Evolutionary conservation across 2,113 vertebrate genomes (phyloP), one percentile per base, ranked within the genome.

Genomic region (Carassius gibelio): DNA sequence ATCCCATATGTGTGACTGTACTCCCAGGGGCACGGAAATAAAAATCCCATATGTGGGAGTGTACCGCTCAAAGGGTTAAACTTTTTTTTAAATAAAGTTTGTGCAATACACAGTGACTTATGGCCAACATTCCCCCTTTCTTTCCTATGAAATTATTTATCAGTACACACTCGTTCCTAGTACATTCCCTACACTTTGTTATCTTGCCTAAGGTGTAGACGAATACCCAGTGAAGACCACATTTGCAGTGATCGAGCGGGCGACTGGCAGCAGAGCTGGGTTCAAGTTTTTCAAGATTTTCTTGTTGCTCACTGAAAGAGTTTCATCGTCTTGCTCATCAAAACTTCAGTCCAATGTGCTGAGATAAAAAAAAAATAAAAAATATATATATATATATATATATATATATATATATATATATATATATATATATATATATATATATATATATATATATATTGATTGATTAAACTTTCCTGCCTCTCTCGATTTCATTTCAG

Each of bases 261-360:
- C 42, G 2, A 36, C 21, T 59, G 4, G 64, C 64, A 74, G n/a
- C 26, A 30, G 15, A 23, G 57, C 36, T 23, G 19, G 5, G 1
- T 23, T 15, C 9, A 5, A 52, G 15, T 82, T 55, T 69, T 69
- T 69, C 17, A 36, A 52, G 45, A 34, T 55, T 82, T 82, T n/a
- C 14, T 66, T 75, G 21, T 2, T 9, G 0, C 61, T 71, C 17
- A 52, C 38, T n/a, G 11, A 21, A 82, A 82, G 14, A 48, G 8
- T 72, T 82, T 72, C 19, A 82, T 82, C 80, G 36, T 69, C 68
- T 36, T 11, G 30, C 34, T 72, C 19, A 82, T 82, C 81, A 72
- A 72, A 72, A 42, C 11, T 57, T 69, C 45, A 38, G n/a, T 62
- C 57, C 10, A 52, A 23, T 15, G 42, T 76, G 13, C 36, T 76